Evolutionary conservation across 2,888 invertebrate genomes (phyloP), one percentile per base, ranked within the genome.

Genomic region (Dendrolimus pini): DNA sequence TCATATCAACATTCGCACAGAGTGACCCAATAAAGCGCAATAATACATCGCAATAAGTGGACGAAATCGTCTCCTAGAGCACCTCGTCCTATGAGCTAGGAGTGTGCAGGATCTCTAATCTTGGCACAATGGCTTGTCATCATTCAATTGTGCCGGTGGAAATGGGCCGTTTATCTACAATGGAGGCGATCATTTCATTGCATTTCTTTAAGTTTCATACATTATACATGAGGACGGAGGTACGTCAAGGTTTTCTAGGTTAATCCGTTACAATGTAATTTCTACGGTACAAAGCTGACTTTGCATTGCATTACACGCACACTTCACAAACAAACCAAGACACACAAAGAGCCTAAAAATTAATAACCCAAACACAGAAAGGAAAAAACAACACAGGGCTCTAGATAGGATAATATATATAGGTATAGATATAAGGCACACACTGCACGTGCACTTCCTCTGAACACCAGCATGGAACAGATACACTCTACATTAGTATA

Each of bases 51-150:
- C 69, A 72, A 68, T 85, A 85, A 86, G 85, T 85, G 85, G 81
- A 54, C 54, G 56, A 59, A 63, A 61, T 65, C 63, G 70, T 62
- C 60, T 58, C 14, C 67, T 69, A 71, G 72, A 75, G 82, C 83
- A 85, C 85, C 85, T 86, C 47, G 83, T 80, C 82, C 80, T 76
- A 75, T 70, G 78, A 82, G 30, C 30, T 30, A 30, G 30, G 30
- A 30, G 30, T 30, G 83, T 81, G 83, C 89, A 89, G 89, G 90
- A 89, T 80, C 89, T 89, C 90, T 89, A 89, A 89, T 89, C 89
- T 87, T 89, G 87, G 89, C 83, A 89, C 89, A 89, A 89, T 87
- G 80, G 84, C 60, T 77, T 62, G 80, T 80, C 80, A 90, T 89
- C 89, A 90, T 89, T 82, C 90, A 89, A 90, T 90, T 90, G 89